Base-by-base conservation (phyloP, 1,140 invertebrate species). In the Cyrtorhinus lividipennis region DNA sequence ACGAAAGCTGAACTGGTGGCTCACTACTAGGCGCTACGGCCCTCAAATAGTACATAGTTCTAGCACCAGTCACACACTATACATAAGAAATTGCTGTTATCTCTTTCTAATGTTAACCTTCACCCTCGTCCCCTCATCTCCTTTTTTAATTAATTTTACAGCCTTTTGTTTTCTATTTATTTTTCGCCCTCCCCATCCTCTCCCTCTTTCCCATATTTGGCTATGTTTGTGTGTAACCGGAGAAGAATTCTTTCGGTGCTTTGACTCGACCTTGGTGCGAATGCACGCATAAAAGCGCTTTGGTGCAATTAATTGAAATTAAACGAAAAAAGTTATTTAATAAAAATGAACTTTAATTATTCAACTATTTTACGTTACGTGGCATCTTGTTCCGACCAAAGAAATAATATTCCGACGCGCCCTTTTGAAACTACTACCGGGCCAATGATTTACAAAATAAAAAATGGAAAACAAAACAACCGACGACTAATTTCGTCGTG, bases 1-100 rank as follows among this genome's bases (percentile, higher is more conserved):
- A 56, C 38, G 61, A 62, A 56, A 62, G 61, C 61, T 62, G 61
- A 62, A 62, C 45, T 56, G 46, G 24, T 15, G 13, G 23, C 25
- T 25, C n/a, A 20, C 18, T 22, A 3, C 24, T 5, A 18, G 48
- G 48, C 48, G 10, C 12, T 5, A 15, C 20, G 18, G 48, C 22
- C 25, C 22, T n/a, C 22, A 22, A 58, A 58, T 58, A 58, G 56
- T 25, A 12, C 22, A 58, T 24, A 24, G 22, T 27, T 58, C 15
- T 58, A 58, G 56, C 56, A 58, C 56, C 56, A 58, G 56, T 58
- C 56, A 58, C 56, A 58, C 24, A 58, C 56, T 24, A 58, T 15
- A 58, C 56, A 58, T 15, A 56, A 62, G 20, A 58, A 57, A 59
- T 62, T 24, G 15, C 45, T 26, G 27, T 38, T 26, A 61, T 44